Conservation (phyloP, 2,888 invertebrate species). For the Suillia variegata region DNA sequence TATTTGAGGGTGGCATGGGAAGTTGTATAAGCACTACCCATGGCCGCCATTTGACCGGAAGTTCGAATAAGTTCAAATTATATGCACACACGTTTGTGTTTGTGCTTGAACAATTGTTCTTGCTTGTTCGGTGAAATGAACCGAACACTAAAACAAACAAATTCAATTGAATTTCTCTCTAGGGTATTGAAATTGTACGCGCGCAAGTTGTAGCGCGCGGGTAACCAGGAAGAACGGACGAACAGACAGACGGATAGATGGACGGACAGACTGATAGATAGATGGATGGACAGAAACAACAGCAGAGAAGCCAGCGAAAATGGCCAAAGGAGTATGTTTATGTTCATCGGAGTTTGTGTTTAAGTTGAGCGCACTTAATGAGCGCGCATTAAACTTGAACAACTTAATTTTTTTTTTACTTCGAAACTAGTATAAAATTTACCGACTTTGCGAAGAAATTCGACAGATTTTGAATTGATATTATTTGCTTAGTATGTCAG, state of each 20-base stretch:
- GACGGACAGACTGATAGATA: not conserved
- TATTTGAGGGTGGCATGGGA: not conserved
- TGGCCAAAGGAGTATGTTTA: too few species aligned
- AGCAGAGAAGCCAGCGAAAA: too few species aligned
- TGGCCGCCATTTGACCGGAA: constrained; percentile 44
- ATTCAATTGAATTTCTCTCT: constrained; percentile 53
- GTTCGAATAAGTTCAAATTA: constrained; percentile 50
- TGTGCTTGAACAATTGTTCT: constrained; percentile 8
- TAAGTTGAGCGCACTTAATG: not conserved
- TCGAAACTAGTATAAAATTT: too few species aligned
- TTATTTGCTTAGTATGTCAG: too few species aligned
- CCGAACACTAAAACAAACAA: constrained; percentile 51
- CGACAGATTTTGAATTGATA: too few species aligned
- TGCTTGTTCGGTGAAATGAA: constrained; percentile 49
- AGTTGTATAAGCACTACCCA: not conserved
- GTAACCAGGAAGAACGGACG: too few species aligned
- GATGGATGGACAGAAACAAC: constrained; percentile 8
- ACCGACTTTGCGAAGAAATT: too few species aligned
- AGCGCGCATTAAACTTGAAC: too few species aligned
- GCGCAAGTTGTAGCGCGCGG: constrained; percentile 10
- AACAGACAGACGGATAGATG: not conserved
- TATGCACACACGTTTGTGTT: constrained; percentile 25
- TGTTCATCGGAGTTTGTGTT: not conserved
- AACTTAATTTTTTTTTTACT: too few species aligned
- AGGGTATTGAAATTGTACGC: constrained; percentile 52